These are phyloP conservation scores for Musca vetustissima DNA, from an alignment of 1,140 invertebrate species.

Conservation along the genomic window DNA sequence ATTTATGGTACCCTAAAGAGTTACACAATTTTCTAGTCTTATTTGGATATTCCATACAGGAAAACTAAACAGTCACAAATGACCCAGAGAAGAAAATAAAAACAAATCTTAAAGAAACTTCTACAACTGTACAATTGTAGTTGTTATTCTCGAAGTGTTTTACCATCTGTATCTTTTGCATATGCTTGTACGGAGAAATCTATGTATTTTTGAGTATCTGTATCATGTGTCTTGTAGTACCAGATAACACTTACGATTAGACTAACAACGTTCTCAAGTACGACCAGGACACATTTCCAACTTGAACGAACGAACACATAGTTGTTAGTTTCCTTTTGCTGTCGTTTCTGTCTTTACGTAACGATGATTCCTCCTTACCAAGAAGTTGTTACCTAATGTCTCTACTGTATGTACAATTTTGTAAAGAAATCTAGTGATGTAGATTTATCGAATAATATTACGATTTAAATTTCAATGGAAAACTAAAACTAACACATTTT, in stretches of 20 bases:
- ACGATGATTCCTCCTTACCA: too few species aligned
- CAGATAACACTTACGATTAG: conserved; percentile 21
- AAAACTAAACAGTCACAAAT: neutral
- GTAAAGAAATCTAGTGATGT: too few species aligned
- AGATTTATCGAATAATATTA: too few species aligned
- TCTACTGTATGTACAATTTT: too few species aligned
- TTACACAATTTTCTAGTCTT: conserved; percentile 14
- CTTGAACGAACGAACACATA: neutral
- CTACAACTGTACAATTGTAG: neutral
- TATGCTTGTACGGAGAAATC: too few species aligned
- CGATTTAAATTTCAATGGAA: too few species aligned
- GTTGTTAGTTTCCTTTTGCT: neutral
- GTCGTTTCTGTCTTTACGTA: too few species aligned
- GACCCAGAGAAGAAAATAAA: neutral
- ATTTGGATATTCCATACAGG: conserved; percentile 6
- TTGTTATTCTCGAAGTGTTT: neutral
- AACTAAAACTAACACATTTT: too few species aligned
- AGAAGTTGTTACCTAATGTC: too few species aligned
- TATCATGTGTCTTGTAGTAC: neutral
- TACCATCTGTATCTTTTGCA: too few species aligned
- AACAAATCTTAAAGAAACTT: neutral
- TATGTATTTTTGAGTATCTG: too few species aligned
- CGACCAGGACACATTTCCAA: neutral
- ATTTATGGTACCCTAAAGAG: conserved; percentile 5
- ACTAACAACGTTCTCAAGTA: conserved; percentile 5